phyloP scores from a whole-genome alignment of 1,140 invertebrate genomes.

The Hyposmocoma kahamanoa region DNA sequence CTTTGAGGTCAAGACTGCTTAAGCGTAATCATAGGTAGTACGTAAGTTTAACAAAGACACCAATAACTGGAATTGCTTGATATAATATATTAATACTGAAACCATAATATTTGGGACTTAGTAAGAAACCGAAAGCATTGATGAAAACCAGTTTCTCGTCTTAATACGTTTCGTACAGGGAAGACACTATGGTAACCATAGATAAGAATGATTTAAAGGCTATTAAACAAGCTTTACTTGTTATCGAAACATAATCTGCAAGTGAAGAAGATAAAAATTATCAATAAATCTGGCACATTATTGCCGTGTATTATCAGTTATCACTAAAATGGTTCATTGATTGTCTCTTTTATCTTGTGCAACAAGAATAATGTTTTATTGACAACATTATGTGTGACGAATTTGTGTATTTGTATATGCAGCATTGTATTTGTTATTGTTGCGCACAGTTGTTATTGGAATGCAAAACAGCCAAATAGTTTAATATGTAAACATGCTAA shows the following conservation, averaged over 20 bases:
- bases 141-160: too few relatives aligned
- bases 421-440: conserved; percentile 31
- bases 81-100: too few relatives aligned
- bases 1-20: not conserved
- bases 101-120: too few relatives aligned
- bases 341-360: conserved; percentile 25
- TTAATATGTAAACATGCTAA: conserved; percentile 20
- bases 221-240: conserved; percentile 56
- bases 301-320: too few relatives aligned
- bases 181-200: too few relatives aligned
- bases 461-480: conserved; percentile 36
- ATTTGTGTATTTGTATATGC: conserved; percentile 33
- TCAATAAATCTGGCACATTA: conserved; percentile 53
- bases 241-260: conserved; percentile 49
- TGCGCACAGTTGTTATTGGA: conserved; percentile 27
- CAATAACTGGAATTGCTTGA: too few relatives aligned
- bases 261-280: conserved; percentile 47
- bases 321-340: too few relatives aligned
- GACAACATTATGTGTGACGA: conserved; percentile 43
- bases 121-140: too few relatives aligned
- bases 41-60: too few relatives aligned
- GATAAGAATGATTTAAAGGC: conserved; percentile 24
- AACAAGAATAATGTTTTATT: conserved; percentile 31
- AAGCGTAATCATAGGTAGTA: too few relatives aligned
- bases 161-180: too few relatives aligned